Percentiles rank a stretch among this genome's conserved stretches.
Conservation (phyloP, 1,140 invertebrate species). For the Arion vulgaris region DNA sequence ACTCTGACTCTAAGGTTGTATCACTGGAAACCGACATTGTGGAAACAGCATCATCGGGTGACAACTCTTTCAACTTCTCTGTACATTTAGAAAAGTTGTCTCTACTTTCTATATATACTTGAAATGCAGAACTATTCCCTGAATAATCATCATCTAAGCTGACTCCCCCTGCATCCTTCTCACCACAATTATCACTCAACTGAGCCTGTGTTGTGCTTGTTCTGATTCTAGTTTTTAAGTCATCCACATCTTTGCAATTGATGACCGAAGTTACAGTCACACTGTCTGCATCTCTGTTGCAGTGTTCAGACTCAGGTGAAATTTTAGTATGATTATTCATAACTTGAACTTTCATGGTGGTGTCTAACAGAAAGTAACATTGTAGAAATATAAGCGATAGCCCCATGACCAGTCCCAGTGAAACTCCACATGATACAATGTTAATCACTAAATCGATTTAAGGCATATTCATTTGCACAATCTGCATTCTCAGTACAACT, state of each 20-base stretch:
- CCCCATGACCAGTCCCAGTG: neutral
- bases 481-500: too few relatives aligned
- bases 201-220: neutral
- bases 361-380: neutral
- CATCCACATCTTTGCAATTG: constrained; percentile 15
- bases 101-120: neutral
- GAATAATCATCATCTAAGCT: neutral
- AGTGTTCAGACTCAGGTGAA: neutral
- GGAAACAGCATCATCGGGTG: constrained; percentile 8
- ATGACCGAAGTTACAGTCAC: neutral
- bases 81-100: neutral
- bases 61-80: neutral
- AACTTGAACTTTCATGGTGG: constrained; percentile 29
- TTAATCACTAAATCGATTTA: neutral
- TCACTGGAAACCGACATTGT: constrained; percentile 39
- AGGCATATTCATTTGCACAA: too few relatives aligned
- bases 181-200: neutral
- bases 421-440: neutral
- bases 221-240: constrained; percentile 6
- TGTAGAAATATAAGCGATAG: neutral
- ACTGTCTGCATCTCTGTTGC: neutral
- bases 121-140: neutral
- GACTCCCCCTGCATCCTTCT: neutral
- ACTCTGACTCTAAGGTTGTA: constrained; percentile 37
- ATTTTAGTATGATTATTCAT: constrained; percentile 23